These are phyloP conservation scores for Cotesia vestalis DNA, from an alignment of 1,140 invertebrate genomes.

Conservation along the genomic window DNA sequence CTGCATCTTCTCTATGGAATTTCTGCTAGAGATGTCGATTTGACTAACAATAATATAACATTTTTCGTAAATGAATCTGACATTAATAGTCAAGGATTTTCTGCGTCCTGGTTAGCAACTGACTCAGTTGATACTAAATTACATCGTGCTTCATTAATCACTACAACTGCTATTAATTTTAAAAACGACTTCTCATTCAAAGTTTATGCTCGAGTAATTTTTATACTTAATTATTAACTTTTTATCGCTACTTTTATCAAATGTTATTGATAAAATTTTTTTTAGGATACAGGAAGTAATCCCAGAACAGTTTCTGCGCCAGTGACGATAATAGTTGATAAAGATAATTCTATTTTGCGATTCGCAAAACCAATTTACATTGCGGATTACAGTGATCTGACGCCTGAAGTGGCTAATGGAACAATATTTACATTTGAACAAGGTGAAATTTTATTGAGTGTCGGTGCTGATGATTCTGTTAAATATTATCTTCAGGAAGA, in stretches of 20 bases:
- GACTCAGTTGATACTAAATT: constrained; percentile 31
- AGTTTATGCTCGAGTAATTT: constrained; percentile 37
- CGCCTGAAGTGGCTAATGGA: constrained; percentile 24
- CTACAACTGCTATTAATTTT: constrained; percentile 33
- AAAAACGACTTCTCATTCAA: constrained; percentile 30
- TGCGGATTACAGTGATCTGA: constrained; percentile 21
- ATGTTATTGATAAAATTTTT: constrained; percentile 9
- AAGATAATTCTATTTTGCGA: constrained; percentile 18
- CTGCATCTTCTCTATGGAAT: constrained; percentile 36
- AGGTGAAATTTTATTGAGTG: constrained; percentile 16
- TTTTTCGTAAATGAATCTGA: constrained; percentile 33
- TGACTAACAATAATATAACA: constrained; percentile 38
- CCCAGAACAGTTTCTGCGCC: constrained; percentile 1
- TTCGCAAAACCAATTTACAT: constrained; percentile 31
- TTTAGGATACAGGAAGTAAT: constrained; percentile 28
- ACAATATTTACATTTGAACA: constrained; percentile 23
- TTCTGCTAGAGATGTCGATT: constrained; percentile 41
- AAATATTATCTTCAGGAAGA: constrained; percentile 2
- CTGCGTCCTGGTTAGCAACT: constrained; percentile 25
- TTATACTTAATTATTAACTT: not conserved
- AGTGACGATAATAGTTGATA: constrained; percentile 28
- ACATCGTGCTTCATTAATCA: constrained; percentile 35
- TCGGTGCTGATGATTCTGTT: constrained; percentile 14
- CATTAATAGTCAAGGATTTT: constrained; percentile 27
- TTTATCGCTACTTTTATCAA: not conserved